Percentiles rank a stretch among this genome's conserved stretches.
Evolutionary conservation across 2,888 invertebrate species (phyloP).

Genomic region (Anagyrus pseudococci): DNA sequence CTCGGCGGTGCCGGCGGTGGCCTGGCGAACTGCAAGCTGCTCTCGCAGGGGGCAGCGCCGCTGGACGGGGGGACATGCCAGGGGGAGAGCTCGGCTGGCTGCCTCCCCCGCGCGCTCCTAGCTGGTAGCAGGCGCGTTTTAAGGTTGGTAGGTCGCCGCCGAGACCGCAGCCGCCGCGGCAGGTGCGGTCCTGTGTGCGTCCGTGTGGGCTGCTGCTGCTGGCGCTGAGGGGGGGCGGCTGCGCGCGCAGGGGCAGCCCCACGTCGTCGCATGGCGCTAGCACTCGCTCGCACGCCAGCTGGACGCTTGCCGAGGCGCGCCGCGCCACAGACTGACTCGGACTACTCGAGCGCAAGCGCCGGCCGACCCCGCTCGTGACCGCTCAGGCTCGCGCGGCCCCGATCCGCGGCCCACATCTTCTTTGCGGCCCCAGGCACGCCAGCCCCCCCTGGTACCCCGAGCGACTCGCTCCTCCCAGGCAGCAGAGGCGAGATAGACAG

Average conservation of each 20-base stretch:
- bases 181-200: constrained; percentile 25
- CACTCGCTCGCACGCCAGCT: no score
- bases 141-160: constrained; percentile 37
- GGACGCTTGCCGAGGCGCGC: constrained; percentile 9
- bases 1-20: no score
- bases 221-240: not conserved
- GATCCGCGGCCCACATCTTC: not conserved
- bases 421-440: not conserved
- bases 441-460: not conserved
- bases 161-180: constrained; percentile 5
- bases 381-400: not conserved
- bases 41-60: no score
- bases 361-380: constrained; percentile 8
- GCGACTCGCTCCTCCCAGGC: not conserved
- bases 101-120: no score
- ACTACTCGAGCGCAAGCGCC: constrained; percentile 31
- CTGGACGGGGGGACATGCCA: no score
- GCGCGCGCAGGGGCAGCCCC: constrained; percentile 1
- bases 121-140: constrained; percentile 16
- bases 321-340: constrained; percentile 34
- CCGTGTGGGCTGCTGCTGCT: not conserved
- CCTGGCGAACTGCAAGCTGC: no score
- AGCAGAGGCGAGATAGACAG: no score
- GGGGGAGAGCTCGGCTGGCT: no score
- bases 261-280: constrained; percentile 4